A percentile compares a stretch with the other conserved stretches of the same genome.
These are phyloP conservation scores for Corynorhinus townsendii DNA, from an alignment of 2,113 vertebrate genomes.

Conservation along the genomic window DNA sequence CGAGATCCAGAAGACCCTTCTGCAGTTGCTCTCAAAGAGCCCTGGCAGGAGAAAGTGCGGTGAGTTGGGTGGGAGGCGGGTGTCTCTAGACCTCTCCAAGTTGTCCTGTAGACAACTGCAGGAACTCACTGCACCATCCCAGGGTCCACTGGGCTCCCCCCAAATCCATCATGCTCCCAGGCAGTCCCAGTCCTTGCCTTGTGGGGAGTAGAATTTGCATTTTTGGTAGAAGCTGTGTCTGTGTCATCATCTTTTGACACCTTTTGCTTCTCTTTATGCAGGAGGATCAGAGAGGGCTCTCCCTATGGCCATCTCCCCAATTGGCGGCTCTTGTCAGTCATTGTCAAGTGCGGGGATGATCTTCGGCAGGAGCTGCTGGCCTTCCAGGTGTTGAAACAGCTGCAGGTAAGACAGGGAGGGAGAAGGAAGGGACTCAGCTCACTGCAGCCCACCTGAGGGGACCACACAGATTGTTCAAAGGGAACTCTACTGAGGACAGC, in stretches of 20 bases:
- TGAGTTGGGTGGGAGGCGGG: slow-evolving; percentile 56
- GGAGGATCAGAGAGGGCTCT: slow-evolving; percentile 93
- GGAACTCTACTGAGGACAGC: not conserved
- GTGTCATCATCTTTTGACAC: not conserved
- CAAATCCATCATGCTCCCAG: not conserved
- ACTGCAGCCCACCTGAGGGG: not conserved
- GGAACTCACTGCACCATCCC: too few species aligned
- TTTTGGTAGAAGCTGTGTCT: not conserved
- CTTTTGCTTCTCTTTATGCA: slow-evolving; percentile 44
- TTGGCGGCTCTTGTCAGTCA: slow-evolving; percentile 95
- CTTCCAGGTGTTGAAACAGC: slow-evolving; percentile 94
- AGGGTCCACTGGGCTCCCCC: not conserved
- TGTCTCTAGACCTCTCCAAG: not conserved
- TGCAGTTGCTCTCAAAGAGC: slow-evolving; percentile 96
- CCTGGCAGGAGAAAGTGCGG: slow-evolving; percentile 98
- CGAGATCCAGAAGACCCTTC: slow-evolving; percentile 95
- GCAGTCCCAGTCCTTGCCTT: not conserved
- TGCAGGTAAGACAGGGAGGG: slow-evolving; percentile 83
- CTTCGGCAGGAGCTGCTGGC: slow-evolving; percentile 95
- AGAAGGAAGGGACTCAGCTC: not conserved
- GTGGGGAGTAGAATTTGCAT: not conserved
- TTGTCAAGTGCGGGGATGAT: slow-evolving; percentile 97
- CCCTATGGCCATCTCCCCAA: slow-evolving; percentile 94
- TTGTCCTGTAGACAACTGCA: not conserved
- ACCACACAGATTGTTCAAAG: not conserved